Percentiles rank a stretch among this genome's conserved stretches.
These are phyloP conservation scores for Lasioglossum marginatum DNA, from an alignment of 2,888 invertebrate genomes.

Conservation along the genomic window DNA sequence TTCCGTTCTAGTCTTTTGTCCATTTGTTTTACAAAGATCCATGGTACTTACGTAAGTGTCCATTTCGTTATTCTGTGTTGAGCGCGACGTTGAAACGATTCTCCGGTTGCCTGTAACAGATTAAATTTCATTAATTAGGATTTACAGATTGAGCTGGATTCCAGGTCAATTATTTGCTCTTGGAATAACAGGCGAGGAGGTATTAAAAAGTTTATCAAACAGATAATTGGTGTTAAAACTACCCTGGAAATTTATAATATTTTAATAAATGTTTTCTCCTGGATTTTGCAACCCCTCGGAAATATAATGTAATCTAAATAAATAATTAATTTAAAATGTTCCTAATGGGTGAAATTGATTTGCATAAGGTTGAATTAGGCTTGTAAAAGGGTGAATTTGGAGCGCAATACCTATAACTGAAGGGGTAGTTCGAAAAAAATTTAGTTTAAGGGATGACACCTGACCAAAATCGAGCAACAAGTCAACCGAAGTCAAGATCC, in stretches of 20 bases:
- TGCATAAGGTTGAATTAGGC: no score
- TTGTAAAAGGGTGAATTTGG: no score
- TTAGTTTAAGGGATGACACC: not conserved
- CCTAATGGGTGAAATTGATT: no score
- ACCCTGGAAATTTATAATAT: no score
- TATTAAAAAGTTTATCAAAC: not conserved
- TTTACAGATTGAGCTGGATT: not conserved
- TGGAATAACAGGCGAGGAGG: no score
- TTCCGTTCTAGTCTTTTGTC: not conserved
- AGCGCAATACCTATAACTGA: not conserved
- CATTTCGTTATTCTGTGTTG: constrained; percentile 23
- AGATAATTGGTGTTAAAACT: not conserved
- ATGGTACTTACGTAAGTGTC: constrained; percentile 47
- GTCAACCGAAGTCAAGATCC: not conserved
- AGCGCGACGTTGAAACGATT: not conserved
- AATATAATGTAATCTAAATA: no score
- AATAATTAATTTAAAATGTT: no score
- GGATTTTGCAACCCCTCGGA: no score
- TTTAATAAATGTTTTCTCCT: no score
- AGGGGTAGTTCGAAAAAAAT: not conserved
- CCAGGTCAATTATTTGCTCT: no score
- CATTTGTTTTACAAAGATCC: not conserved
- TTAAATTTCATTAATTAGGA: constrained; percentile 1
- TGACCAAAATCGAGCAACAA: not conserved
- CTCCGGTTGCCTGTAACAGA: constrained; percentile 27